These are phyloP conservation scores for Amphilophus citrinellus DNA, from an alignment of 2,113 vertebrate genomes.

Conservation along the genomic window DNA sequence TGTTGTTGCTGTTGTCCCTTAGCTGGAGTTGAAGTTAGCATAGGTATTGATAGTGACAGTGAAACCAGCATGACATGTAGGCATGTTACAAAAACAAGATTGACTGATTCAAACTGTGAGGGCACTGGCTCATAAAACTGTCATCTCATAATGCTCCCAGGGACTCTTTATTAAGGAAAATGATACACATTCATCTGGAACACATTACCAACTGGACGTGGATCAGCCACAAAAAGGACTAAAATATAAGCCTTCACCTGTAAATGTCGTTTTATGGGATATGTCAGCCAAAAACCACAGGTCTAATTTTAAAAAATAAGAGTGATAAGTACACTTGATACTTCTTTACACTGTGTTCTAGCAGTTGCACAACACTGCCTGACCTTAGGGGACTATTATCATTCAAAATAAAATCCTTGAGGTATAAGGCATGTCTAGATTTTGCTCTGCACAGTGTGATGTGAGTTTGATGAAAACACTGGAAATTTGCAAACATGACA, in stretches of 20 bases:
- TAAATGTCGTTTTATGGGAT: neutral
- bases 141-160: neutral
- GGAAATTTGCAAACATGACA: neutral
- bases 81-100: neutral
- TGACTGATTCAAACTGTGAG: neutral
- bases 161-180: neutral
- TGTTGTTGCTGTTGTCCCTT: neutral
- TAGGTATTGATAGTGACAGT: neutral
- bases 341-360: neutral
- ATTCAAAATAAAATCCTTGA: conserved; percentile 11
- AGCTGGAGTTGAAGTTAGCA: neutral
- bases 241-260: neutral
- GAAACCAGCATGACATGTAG: neutral
- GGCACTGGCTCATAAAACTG: neutral
- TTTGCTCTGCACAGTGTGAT: neutral
- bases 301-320: conserved; percentile 5
- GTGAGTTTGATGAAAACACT: neutral
- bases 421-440: neutral
- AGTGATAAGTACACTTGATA: neutral
- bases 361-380: neutral
- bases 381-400: neutral
- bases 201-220: neutral
- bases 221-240: neutral
- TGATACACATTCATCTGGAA: neutral
- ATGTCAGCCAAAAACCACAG: neutral